Evolutionary conservation across 2,797 vertebrate genomes (phyloP).

Genomic region (Poecilia velifera): DNA sequence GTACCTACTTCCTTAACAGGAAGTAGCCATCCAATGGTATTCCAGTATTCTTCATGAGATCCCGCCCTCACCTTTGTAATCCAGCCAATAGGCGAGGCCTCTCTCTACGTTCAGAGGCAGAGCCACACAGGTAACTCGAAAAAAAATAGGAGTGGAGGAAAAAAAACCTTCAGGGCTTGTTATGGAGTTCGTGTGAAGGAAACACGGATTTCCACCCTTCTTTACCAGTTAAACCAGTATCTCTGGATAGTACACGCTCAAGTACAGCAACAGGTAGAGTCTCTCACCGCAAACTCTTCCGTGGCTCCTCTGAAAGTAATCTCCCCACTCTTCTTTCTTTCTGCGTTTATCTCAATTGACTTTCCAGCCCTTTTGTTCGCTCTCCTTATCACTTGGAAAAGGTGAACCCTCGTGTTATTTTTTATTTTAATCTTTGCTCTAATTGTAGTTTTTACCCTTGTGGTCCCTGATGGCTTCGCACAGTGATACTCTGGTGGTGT

Average conservation of each 20-base stretch:
- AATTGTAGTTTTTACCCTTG: constrained; percentile 95
- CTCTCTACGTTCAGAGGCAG: constrained; percentile 78
- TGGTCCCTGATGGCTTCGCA: constrained; percentile 93
- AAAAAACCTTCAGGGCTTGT: constrained; percentile 77
- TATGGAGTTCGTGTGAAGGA: constrained; percentile 90
- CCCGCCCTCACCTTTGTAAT: constrained; percentile 89
- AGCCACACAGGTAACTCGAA: constrained; percentile 88
- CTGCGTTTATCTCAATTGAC: constrained; percentile 80
- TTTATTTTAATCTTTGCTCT: constrained; percentile 89
- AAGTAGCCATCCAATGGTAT: constrained; percentile 77
- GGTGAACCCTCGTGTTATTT: constrained; percentile 87
- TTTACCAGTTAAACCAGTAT: constrained; percentile 88
- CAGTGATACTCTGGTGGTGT: constrained; percentile 96
- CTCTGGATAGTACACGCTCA: constrained; percentile 84
- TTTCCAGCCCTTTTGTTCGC: constrained; percentile 85
- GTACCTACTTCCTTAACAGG: constrained; percentile 64
- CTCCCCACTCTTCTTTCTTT: constrained; percentile 62
- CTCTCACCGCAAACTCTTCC: constrained; percentile 79
- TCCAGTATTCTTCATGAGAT: constrained; percentile 46
- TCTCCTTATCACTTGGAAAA: constrained; percentile 88
- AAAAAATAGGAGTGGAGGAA: constrained; percentile 71
- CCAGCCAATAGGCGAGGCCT: constrained; percentile 81
- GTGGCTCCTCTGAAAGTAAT: constrained; percentile 78
- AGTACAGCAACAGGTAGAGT: constrained; percentile 90
- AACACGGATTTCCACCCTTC: constrained; percentile 84